Conservation (phyloP, 1,140 invertebrate species). For the Latrodectus geometricus region DNA sequence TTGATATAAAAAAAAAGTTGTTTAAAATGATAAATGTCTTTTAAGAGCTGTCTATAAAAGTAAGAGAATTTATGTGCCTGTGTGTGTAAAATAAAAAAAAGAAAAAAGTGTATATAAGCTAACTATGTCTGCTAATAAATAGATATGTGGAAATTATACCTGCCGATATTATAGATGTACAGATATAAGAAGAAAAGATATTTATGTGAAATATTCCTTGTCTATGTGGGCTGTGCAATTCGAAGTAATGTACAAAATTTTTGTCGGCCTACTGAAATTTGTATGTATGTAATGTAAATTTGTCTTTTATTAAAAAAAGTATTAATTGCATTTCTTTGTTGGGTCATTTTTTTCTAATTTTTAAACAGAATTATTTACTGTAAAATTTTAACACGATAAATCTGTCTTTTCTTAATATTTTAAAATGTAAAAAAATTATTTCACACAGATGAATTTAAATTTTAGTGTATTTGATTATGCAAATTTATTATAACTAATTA, state of each 20-base stretch:
- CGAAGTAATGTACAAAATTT: conserved; percentile 51
- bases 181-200: conserved; percentile 32
- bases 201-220: conserved; percentile 33
- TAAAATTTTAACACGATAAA: background rate
- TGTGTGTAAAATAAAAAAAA: background rate
- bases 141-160: background rate
- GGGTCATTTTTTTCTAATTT: background rate
- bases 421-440: background rate
- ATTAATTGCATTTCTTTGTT: background rate
- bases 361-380: background rate
- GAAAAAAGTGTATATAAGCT: background rate
- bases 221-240: conserved; percentile 34
- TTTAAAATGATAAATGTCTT: no score
- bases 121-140: background rate
- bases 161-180: conserved; percentile 45
- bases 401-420: background rate
- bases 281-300: conserved; percentile 49
- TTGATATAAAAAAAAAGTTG: no score
- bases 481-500: background rate
- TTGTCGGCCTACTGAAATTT: conserved; percentile 54
- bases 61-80: background rate
- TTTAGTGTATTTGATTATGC: background rate
- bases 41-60: no score
- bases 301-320: conserved; percentile 60
- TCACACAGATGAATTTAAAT: background rate